Percentiles rank a stretch among this genome's conserved stretches.
Evolutionary conservation across 2,797 vertebrate genomes (phyloP).

Genomic region (Centroberyx gerrardi): DNA sequence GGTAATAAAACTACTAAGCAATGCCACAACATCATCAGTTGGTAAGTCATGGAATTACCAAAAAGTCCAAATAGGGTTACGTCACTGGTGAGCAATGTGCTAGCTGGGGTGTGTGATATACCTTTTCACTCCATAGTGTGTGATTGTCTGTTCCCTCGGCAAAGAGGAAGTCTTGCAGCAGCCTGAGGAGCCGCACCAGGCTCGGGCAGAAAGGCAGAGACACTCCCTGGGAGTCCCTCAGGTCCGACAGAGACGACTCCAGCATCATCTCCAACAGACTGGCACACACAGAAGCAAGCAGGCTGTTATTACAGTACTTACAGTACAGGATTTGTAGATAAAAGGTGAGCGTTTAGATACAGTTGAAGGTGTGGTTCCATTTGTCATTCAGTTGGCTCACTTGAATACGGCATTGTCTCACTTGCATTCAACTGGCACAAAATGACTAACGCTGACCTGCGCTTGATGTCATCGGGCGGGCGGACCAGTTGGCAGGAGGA

Average conservation of each 20-base stretch:
- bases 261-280: constrained; percentile 99
- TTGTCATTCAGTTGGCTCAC: constrained; percentile 26
- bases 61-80: no score
- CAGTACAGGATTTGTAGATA: constrained; percentile 1
- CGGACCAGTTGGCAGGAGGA: constrained; percentile 93
- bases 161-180: constrained; percentile 97
- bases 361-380: constrained; percentile 9
- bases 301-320: neutral
- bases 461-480: constrained; percentile 95
- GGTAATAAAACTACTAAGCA: no score
- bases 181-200: constrained; percentile 91
- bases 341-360: neutral
- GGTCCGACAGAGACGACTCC: constrained; percentile 94
- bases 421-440: neutral
- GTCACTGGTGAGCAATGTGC: neutral
- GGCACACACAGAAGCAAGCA: constrained; percentile 33
- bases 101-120: constrained; percentile 56
- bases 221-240: constrained; percentile 87
- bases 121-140: constrained; percentile 98
- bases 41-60: no score
- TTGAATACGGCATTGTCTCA: neutral
- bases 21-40: no score
- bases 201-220: constrained; percentile 89
- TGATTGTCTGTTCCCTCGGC: constrained; percentile 94
- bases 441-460: constrained; percentile 85